These are phyloP conservation scores for Oryzias melastigma DNA, from an alignment of 2,113 vertebrate species.

Conservation along the genomic window DNA sequence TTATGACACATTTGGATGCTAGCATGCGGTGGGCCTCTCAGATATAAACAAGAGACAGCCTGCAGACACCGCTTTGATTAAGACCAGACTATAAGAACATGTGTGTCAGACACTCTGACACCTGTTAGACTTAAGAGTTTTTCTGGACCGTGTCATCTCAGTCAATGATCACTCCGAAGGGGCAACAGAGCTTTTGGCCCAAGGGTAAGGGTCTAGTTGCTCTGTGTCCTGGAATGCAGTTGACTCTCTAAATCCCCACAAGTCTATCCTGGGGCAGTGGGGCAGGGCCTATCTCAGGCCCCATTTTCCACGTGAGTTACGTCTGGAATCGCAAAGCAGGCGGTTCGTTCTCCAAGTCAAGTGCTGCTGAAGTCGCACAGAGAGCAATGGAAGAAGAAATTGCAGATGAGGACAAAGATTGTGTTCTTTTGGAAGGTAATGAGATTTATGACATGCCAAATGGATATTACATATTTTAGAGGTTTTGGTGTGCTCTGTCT, in stretches of 20 bases:
- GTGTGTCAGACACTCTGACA: conserved; percentile 36
- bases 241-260: conserved; percentile 72
- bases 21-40: conserved; percentile 32
- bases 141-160: conserved; percentile 16
- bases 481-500: conserved; percentile 42
- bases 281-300: conserved; percentile 71
- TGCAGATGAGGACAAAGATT: conserved; percentile 51
- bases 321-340: conserved; percentile 67
- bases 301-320: conserved; percentile 59
- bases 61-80: conserved; percentile 36
- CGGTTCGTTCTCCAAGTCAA: conserved; percentile 22
- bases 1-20: conserved; percentile 61
- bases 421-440: conserved; percentile 71
- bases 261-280: conserved; percentile 66
- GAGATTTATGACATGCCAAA: conserved; percentile 37
- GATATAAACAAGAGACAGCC: conserved; percentile 45
- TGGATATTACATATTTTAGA: conserved; percentile 21
- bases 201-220: conserved; percentile 53
- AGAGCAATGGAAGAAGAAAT: conserved; percentile 62
- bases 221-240: conserved; percentile 68
- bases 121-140: conserved; percentile 44
- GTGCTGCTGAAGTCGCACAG: conserved; percentile 15
- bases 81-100: conserved; percentile 25
- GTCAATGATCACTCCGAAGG: no score
- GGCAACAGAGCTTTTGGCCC: conserved; percentile 33